Evolutionary conservation across 2,797 vertebrate species (phyloP).

Genomic region (Amniataba percoides): DNA sequence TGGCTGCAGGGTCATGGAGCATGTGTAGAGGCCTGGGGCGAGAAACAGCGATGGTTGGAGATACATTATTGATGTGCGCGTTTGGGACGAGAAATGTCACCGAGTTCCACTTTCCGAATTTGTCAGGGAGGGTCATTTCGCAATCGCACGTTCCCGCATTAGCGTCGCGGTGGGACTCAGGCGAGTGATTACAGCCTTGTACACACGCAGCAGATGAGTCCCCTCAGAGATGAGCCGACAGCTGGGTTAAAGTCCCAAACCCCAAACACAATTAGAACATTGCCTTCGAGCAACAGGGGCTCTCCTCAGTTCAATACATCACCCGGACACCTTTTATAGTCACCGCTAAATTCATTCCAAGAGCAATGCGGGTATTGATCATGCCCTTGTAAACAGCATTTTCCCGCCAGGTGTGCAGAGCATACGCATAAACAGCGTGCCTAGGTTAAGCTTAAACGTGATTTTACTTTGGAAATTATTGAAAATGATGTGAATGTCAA

Average conservation of each 20-base stretch:
- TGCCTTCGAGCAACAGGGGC: constrained; percentile 51
- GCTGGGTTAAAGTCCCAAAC: constrained; percentile 58
- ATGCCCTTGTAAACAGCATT: constrained; percentile 61
- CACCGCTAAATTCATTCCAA: constrained; percentile 57
- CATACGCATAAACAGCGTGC: constrained; percentile 23
- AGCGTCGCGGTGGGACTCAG: constrained; percentile 37
- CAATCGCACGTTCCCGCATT: constrained; percentile 31
- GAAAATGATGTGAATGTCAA: constrained; percentile 19
- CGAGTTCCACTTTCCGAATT: constrained; percentile 16
- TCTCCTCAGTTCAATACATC: constrained; percentile 63
- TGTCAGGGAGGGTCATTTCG: constrained; percentile 28
- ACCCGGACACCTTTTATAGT: constrained; percentile 71
- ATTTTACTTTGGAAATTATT: constrained; percentile 17
- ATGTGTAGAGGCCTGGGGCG: constrained; percentile 90
- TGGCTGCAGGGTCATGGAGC: constrained; percentile 86
- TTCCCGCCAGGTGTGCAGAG: constrained; percentile 32
- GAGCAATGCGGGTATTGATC: constrained; percentile 71
- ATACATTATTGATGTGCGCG: constrained; percentile 22
- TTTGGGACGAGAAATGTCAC: not conserved
- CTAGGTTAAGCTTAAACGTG: constrained; percentile 14
- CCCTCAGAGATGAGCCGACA: constrained; percentile 52
- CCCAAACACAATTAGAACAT: constrained; percentile 73
- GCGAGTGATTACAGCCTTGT: constrained; percentile 36
- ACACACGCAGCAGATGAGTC: constrained; percentile 32
- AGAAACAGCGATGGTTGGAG: constrained; percentile 11